Evolutionary conservation across 2,113 vertebrate species (phyloP), one percentile per base, ranked within the genome.

Genomic region (Sorex araneus): DNA sequence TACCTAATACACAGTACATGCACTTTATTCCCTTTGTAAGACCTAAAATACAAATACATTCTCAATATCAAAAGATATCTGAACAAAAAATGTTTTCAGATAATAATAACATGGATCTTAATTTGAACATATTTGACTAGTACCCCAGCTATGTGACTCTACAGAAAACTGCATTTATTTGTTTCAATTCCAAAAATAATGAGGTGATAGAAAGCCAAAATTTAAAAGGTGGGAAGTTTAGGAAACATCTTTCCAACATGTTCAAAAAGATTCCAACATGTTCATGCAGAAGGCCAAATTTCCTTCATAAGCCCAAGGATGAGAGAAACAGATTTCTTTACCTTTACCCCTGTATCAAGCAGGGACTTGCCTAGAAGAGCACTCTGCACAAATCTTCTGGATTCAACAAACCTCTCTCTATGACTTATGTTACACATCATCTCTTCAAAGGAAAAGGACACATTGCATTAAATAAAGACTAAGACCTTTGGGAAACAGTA

Each of bases 21-120:
- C 0, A 32, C 21, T 32, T 77, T 50, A 54, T 73, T 47, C 75
- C 15, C 10, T 77, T 89, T 63, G 30, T 43, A 63, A 93, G 83
- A 89, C 30, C 19, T 66, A 81, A 89, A 28, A 9, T 6, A 28
- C 9, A 30, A 67, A 75, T 71, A 6, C 50, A 3, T 27, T 63
- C 32, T 54, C 32, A 74, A 54, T 85, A 82, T 78, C 25, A 36
- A 94, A 93, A 79, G 32, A 12, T 6, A 67, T 74, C 69, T 95
- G 23, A 66, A 30, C 15, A 21, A 15, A 54, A 54, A 76, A 27
- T 4, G 2, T n/a, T 82, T 92, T 80, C 3, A 23, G 32, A 47
- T 32, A 81, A 79, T 16, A 40, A 77, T 90, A 69, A 2, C 54
- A 4, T 57, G 57, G 60, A 70, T 3, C 71, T 85, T 82, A 84